A percentile compares a stretch with the other conserved stretches of the same genome.
These are phyloP conservation scores for Acipenser oxyrinchus DNA, from an alignment of 2,797 vertebrate species.

Conservation along the genomic window DNA sequence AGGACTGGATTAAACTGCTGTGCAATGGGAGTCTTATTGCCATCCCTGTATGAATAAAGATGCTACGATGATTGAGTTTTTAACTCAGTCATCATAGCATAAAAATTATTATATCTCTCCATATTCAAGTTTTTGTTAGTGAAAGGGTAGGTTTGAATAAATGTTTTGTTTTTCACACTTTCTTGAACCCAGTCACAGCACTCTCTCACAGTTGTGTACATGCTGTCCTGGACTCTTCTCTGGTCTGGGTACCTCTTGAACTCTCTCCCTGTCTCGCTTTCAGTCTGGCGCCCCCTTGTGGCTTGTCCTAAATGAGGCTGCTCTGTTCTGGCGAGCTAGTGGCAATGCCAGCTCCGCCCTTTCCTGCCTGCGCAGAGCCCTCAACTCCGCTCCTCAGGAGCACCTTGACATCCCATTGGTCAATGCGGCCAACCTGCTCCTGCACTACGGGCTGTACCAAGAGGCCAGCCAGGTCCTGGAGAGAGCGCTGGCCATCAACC, in stretches of 20 bases:
- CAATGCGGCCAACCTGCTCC: slow-evolving; percentile 87
- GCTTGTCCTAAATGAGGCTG: slow-evolving; percentile 86
- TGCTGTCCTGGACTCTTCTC: not conserved
- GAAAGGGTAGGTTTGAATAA: no score
- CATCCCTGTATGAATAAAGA: no score
- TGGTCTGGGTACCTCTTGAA: not conserved
- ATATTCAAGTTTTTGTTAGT: no score
- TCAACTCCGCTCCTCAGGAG: slow-evolving; percentile 71
- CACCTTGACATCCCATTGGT: slow-evolving; percentile 79
- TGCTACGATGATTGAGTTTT: no score
- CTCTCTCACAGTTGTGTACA: no score
- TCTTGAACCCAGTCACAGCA: no score
- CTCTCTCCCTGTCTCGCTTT: slow-evolving; percentile 18
- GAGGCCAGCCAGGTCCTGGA: slow-evolving; percentile 76
- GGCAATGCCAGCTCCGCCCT: slow-evolving; percentile 84
- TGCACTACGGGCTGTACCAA: slow-evolving; percentile 75
- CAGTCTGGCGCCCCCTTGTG: slow-evolving; percentile 64
- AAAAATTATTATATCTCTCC: no score
- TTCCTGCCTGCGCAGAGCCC: slow-evolving; percentile 76
- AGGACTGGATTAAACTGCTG: no score
- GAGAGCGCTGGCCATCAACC: slow-evolving; percentile 73
- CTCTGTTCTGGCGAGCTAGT: slow-evolving; percentile 87
- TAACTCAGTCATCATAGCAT: no score
- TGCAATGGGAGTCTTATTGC: no score
- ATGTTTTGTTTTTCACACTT: no score